Conservation (phyloP, 2,113 vertebrate species). For the Ceyx melanurus region DNA sequence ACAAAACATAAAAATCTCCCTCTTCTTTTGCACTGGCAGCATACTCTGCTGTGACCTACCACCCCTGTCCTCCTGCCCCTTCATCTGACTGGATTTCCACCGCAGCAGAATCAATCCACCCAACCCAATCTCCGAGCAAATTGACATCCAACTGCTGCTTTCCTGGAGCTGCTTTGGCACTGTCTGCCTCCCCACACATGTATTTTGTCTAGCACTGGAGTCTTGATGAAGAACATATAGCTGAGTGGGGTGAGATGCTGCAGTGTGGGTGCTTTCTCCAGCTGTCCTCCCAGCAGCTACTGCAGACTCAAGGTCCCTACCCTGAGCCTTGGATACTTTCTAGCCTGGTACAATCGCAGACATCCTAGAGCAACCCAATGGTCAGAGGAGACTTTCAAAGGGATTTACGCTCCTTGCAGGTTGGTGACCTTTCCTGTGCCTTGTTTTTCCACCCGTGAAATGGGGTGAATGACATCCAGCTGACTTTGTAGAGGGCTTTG, state of each 20-base stretch:
- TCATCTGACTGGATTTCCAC: neutral
- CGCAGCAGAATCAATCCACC: neutral
- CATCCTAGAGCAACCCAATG: accelerated
- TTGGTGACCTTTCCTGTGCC: neutral
- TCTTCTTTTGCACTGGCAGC: accelerated
- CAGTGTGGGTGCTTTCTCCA: neutral
- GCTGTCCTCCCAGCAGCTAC: neutral
- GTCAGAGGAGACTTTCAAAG: neutral
- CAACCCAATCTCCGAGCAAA: neutral
- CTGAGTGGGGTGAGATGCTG: neutral
- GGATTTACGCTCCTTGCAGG: neutral
- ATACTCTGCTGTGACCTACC: neutral
- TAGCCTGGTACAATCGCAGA: neutral
- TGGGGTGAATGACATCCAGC: neutral
- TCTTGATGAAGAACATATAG: neutral
- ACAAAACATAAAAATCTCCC: neutral
- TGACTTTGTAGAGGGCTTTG: neutral
- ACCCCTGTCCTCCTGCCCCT: neutral
- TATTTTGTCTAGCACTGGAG: neutral
- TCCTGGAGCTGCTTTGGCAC: neutral
- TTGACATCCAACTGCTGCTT: neutral
- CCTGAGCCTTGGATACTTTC: accelerated
- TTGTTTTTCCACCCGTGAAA: neutral
- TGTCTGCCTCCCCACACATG: neutral
- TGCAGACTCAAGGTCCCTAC: neutral